These are phyloP conservation scores for Plotosus lineatus DNA, from an alignment of 2,113 vertebrate genomes.

Conservation along the genomic window DNA sequence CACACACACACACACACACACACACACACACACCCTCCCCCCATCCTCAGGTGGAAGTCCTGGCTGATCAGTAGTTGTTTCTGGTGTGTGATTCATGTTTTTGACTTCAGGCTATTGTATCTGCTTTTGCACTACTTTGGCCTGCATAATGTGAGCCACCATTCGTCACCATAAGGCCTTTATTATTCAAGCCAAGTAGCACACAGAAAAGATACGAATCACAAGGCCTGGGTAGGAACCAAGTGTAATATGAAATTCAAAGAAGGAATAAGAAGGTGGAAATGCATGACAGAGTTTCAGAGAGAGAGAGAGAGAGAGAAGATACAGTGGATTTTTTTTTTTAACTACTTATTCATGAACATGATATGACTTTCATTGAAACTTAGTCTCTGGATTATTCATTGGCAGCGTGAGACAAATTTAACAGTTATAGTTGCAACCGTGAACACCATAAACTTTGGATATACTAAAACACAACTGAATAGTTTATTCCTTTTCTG, in stretches of 20 bases:
- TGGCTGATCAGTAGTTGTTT: constrained; percentile 42
- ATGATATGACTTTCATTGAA: not conserved
- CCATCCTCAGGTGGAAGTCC: not conserved
- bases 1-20: too few relatives aligned
- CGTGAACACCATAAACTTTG: not conserved
- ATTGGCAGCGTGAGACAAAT: not conserved
- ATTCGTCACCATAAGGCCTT: constrained; percentile 61
- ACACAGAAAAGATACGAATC: constrained; percentile 9
- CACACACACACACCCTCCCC: not conserved
- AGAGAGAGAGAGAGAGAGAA: not conserved
- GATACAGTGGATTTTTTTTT: not conserved
- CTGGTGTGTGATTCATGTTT: constrained; percentile 61
- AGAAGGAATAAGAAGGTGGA: constrained; percentile 3
- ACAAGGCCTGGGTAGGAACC: not conserved
- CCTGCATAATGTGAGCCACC: constrained; percentile 55
- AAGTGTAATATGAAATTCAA: constrained; percentile 30
- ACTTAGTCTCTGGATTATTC: not conserved
- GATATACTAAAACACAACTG: not conserved
- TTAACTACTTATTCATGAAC: not conserved
- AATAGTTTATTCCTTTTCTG: too few relatives aligned
- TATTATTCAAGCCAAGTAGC: constrained; percentile 49
- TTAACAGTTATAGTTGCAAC: not conserved
- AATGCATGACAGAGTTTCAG: constrained; percentile 2
- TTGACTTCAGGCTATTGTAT: constrained; percentile 62
- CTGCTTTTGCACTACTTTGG: constrained; percentile 54